Evolutionary conservation across 2,888 invertebrate genomes (phyloP).

Genomic region (Prosapia bicincta): DNA sequence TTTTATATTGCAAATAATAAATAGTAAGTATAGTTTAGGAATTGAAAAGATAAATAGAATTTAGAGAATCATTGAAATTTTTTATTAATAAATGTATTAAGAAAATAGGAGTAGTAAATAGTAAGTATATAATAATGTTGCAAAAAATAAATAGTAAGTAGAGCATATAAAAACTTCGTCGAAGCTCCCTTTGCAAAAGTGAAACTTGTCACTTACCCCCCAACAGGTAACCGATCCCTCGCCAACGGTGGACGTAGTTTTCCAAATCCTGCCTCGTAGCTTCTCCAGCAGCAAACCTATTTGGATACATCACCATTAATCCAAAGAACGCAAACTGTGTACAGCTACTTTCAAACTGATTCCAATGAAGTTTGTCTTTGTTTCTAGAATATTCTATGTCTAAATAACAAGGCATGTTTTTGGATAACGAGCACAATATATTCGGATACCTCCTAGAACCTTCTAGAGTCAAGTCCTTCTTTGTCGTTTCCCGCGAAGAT

Average conservation of each 20-base stretch:
- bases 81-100: no score
- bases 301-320: constrained; percentile 48
- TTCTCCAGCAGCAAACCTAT: constrained; percentile 45
- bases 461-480: constrained; percentile 30
- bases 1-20: no score
- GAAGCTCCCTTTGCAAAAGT: constrained; percentile 46
- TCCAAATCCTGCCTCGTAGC: constrained; percentile 49
- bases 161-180: constrained; percentile 43
- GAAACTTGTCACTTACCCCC: constrained; percentile 49
- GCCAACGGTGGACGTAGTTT: constrained; percentile 53
- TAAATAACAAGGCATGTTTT: background rate
- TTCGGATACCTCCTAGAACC: no score
- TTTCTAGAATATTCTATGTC: background rate
- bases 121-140: no score
- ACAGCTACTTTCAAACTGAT: constrained; percentile 52
- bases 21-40: no score
- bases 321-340: constrained; percentile 55
- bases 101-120: no score
- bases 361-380: constrained; percentile 43
- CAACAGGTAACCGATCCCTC: constrained; percentile 51
- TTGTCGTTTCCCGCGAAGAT: constrained; percentile 36
- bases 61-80: no score
- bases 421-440: constrained; percentile 20
- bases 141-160: no score
- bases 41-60: no score